Conservation (phyloP, 2,797 vertebrate species). For the Siniperca undulata region DNA sequence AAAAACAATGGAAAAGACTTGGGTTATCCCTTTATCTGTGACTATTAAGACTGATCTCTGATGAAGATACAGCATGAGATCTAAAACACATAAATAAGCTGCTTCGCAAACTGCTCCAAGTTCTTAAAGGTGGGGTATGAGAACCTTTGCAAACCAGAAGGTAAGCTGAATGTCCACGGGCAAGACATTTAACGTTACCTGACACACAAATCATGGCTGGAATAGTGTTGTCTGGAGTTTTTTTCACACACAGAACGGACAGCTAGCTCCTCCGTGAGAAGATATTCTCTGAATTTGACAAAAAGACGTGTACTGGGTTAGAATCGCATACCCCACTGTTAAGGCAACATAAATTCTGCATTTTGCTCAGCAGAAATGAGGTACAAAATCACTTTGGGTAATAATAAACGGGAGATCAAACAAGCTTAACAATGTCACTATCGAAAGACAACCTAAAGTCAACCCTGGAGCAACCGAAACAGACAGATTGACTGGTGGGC, state of each 20-base stretch:
- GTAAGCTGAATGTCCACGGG: too few relatives aligned
- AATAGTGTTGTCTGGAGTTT: too few relatives aligned
- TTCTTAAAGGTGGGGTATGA: too few relatives aligned
- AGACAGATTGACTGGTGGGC: constrained; percentile 1
- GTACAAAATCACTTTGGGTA: neutral
- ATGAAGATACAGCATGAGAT: neutral
- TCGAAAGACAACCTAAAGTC: neutral
- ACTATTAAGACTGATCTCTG: neutral
- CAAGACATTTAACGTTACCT: too few relatives aligned
- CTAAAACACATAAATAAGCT: neutral
- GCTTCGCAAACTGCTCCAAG: neutral
- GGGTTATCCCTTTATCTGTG: neutral
- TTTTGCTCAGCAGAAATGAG: constrained; percentile 3
- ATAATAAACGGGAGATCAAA: neutral
- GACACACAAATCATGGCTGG: too few relatives aligned
- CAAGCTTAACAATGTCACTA: neutral
- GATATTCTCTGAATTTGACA: too few relatives aligned
- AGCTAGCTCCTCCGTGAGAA: too few relatives aligned
- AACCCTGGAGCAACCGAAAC: constrained; percentile 1
- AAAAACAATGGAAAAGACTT: constrained; percentile 2
- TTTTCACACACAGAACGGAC: too few relatives aligned
- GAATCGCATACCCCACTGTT: too few relatives aligned
- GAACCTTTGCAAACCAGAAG: too few relatives aligned
- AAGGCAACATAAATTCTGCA: neutral
- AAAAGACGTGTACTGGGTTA: too few relatives aligned